These are phyloP conservation scores for Xestobium rufovillosum DNA, from an alignment of 2,888 invertebrate genomes.

Conservation along the genomic window DNA sequence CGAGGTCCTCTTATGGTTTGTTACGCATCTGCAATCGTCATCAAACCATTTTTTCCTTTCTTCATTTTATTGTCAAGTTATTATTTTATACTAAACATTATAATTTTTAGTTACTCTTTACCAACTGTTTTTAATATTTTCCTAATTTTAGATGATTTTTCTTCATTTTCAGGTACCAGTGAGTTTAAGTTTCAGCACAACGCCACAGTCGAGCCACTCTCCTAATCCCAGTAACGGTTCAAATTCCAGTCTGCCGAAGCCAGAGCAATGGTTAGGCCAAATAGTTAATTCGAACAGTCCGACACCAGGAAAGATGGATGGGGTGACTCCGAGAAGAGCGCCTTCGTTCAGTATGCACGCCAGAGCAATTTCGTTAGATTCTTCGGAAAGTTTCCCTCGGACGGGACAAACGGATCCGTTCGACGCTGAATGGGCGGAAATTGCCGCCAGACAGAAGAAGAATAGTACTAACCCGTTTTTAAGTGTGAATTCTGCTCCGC, in stretches of 20 bases:
- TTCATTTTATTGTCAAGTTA: no score
- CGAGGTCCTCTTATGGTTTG: no score
- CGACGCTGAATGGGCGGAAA: constrained; percentile 76
- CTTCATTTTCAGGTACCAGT: no score
- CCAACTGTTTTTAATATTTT: no score
- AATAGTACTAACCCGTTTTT: constrained; percentile 56
- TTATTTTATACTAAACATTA: no score
- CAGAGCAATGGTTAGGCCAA: constrained; percentile 77
- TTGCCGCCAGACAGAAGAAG: constrained; percentile 49
- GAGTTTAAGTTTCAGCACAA: no score
- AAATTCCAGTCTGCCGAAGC: constrained; percentile 55
- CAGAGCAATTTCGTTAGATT: constrained; percentile 51
- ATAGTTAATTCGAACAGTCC: constrained; percentile 54
- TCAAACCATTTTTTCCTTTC: no score
- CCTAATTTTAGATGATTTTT: no score
- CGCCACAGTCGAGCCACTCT: constrained; percentile 20
- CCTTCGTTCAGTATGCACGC: constrained; percentile 45
- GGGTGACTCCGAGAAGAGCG: constrained; percentile 48
- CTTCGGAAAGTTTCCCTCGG: constrained; percentile 33
- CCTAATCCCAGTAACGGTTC: constrained; percentile 22
- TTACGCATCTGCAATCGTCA: no score
- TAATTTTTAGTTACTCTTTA: no score
- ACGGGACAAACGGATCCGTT: constrained; percentile 57
- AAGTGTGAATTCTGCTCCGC: constrained; percentile 45
- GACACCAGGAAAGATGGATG: constrained; percentile 31